Conservation (phyloP, 2,797 vertebrate genomes). For the Uromys caudimaculatus region DNA sequence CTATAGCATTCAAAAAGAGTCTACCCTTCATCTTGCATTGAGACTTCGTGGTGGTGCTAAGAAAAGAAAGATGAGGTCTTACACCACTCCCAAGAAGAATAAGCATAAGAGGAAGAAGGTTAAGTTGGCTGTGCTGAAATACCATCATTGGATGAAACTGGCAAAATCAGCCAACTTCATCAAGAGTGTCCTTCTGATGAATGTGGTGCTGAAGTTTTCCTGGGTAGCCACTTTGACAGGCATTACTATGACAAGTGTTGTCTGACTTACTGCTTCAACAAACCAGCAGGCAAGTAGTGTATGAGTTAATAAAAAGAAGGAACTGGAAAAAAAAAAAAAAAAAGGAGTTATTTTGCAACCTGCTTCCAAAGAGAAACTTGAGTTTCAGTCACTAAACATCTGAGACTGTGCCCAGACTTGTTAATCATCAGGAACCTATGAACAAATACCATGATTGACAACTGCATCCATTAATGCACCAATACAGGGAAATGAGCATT, state of each 20-base stretch:
- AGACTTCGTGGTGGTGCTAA: constrained; percentile 98
- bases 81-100: constrained; percentile 99
- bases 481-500: not conserved
- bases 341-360: not conserved
- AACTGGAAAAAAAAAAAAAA: not conserved
- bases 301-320: constrained; percentile 88
- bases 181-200: constrained; percentile 98
- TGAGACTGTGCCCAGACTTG: not conserved
- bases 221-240: constrained; percentile 99
- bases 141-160: constrained; percentile 99
- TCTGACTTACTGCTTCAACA: constrained; percentile 99
- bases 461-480: not conserved
- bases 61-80: constrained; percentile 99
- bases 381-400: not conserved
- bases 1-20: constrained; percentile 99
- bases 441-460: not conserved
- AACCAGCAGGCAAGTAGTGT: constrained; percentile 97
- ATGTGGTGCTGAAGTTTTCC: constrained; percentile 98
- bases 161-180: constrained; percentile 97
- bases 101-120: constrained; percentile 99
- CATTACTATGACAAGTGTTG: constrained; percentile 99
- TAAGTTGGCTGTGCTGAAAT: constrained; percentile 98
- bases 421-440: constrained; percentile 27
- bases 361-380: not conserved
- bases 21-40: constrained; percentile 97